Evolutionary conservation across 1,140 invertebrate species (phyloP).

Genomic region (Prorops nasuta): DNA sequence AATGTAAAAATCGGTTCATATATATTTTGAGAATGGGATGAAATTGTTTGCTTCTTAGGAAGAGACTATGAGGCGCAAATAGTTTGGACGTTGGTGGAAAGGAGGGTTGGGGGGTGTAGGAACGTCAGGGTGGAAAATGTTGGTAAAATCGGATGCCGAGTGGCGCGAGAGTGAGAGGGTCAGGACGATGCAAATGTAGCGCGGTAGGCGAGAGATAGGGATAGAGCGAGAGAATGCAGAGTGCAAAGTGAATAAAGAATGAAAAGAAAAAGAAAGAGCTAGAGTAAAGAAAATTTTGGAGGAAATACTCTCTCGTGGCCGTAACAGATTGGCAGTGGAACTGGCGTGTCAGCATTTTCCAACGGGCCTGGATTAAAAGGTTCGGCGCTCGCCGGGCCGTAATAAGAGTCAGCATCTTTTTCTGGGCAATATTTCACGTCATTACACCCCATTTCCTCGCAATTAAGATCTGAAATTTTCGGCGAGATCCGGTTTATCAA

Average conservation of each 20-base stretch:
- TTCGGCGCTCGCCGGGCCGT: conserved; percentile 27
- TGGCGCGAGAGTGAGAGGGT: neutral
- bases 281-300: neutral
- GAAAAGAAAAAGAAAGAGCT: neutral
- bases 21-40: too few species aligned
- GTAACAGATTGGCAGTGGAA: conserved; percentile 44
- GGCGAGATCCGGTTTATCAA: conserved; percentile 18
- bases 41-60: too few species aligned
- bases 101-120: neutral
- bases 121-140: too few species aligned
- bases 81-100: neutral
- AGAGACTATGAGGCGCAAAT: too few species aligned
- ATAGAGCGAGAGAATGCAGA: neutral
- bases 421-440: conserved; percentile 46
- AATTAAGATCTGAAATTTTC: conserved; percentile 44
- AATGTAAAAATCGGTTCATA: too few species aligned
- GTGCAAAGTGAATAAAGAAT: neutral
- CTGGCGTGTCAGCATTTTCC: conserved; percentile 44
- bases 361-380: conserved; percentile 41
- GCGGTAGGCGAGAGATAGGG: neutral
- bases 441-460: conserved; percentile 48
- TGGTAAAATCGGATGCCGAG: neutral
- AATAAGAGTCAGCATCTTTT: conserved; percentile 53
- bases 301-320: conserved; percentile 16
- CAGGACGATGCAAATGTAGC: too few species aligned